Conservation (phyloP, 2,888 invertebrate genomes). For the Aphidoletes aphidimyza region DNA sequence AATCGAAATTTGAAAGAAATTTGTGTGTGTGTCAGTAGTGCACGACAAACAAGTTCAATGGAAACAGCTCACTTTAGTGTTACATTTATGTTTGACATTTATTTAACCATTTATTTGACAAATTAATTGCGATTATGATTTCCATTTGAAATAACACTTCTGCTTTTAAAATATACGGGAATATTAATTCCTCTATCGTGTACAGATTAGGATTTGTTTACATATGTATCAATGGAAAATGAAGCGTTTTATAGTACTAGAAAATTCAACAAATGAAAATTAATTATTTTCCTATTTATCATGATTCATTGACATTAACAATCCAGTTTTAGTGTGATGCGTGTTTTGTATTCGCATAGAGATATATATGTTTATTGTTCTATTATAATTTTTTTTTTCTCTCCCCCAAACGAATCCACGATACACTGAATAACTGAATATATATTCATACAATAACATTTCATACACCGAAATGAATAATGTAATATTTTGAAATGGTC, state of each 20-base stretch:
- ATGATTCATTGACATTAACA: constrained; percentile 30
- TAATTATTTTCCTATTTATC: constrained; percentile 28
- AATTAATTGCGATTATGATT: no score
- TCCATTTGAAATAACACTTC: no score
- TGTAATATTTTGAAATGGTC: not conserved
- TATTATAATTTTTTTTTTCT: not conserved
- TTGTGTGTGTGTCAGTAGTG: no score
- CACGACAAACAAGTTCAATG: no score
- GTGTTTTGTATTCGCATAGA: not conserved
- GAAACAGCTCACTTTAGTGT: no score
- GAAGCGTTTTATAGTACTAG: not conserved
- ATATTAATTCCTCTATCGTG: not conserved
- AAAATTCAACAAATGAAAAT: constrained; percentile 8
- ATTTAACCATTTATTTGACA: no score
- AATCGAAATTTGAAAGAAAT: no score
- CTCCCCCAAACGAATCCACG: not conserved
- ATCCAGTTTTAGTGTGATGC: not conserved
- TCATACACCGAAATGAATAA: not conserved
- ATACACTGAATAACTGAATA: not conserved
- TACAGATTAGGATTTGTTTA: not conserved
- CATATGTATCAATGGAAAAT: not conserved
- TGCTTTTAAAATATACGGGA: no score
- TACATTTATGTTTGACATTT: no score
- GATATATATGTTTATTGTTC: not conserved
- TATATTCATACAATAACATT: not conserved